Conservation (phyloP, 2,113 vertebrate genomes). For the Cygnus buccinator region DNA sequence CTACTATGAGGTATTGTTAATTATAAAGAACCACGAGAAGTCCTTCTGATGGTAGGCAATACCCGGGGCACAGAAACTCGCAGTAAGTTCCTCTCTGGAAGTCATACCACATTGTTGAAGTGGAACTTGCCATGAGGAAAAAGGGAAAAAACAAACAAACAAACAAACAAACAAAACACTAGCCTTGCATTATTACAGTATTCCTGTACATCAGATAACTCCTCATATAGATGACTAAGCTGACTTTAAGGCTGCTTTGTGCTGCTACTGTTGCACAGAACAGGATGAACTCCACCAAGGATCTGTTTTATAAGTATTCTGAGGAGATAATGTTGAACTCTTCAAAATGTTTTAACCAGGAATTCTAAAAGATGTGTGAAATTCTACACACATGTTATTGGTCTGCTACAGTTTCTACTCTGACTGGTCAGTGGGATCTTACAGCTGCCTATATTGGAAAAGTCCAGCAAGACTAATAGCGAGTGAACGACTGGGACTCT, state of each 20-base stretch:
- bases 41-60: neutral
- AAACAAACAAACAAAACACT: neutral
- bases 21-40: neutral
- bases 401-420: neutral
- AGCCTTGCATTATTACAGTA: neutral
- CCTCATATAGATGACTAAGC: constrained; percentile 42
- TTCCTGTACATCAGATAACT: constrained; percentile 47
- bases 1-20: neutral
- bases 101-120: neutral
- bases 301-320: constrained; percentile 53
- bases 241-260: constrained; percentile 61
- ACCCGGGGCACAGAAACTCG: neutral
- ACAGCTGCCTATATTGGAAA: neutral
- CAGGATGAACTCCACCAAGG: constrained; percentile 2
- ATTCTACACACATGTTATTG: neutral
- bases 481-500: neutral
- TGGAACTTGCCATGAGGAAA: neutral
- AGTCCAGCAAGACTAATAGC: neutral
- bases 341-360: neutral
- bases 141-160: neutral
- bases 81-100: neutral
- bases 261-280: constrained; percentile 16
- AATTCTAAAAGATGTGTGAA: neutral
- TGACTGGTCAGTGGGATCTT: neutral
- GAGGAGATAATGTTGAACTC: constrained; percentile 40